Evolutionary conservation across 1,140 invertebrate genomes (phyloP), one percentile per base, ranked within the genome.

Genomic region (Argopecten irradians): DNA sequence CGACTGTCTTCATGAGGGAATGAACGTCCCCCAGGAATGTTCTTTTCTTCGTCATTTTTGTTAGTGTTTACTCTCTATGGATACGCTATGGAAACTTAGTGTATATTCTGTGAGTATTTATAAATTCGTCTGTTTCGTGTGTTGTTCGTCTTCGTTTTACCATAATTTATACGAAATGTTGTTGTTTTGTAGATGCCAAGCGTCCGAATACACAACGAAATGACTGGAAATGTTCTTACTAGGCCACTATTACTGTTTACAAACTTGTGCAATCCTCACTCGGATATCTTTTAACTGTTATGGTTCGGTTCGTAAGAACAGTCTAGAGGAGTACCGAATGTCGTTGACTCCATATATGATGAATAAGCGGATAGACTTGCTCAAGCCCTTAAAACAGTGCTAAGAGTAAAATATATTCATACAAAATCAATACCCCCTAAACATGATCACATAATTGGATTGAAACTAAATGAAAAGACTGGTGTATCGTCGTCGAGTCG

Each of bases 11-110:
- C 16, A 71, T 71, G 22, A 71, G 55, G 55, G 55, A 71, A 28
- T 71, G n/a, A n/a, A 71, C n/a, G n/a, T 71, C 55, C 55, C 55
- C 28, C 55, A 71, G 55, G n/a, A 71, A 71, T 71, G 55, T 71
- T n/a, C 55, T 22, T 71, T 71, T 71, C 55, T 71, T 71, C n/a
- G 55, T 71, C 55, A 71, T 71, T 71, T 71, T 71, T 22, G 28
- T 5, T 28, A n/a, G n/a, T 71, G 55, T 71, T 71, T 5, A 71
- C 55, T 28, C 5, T 71, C n/a, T n/a, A n/a, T n/a, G 13, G 19
- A 46, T 46, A 11, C 22, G 55, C 55, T 71, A 71, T 28, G 3
- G 55, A 3, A 71, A 71, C 55, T 71, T 46, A 19, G 55, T 71
- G 55, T 71, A 28, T n/a, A 71, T 71, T 71, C 28, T 71, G 16